These are phyloP conservation scores for Criorhina ranunculi DNA, from an alignment of 2,888 invertebrate species.

Conservation along the genomic window DNA sequence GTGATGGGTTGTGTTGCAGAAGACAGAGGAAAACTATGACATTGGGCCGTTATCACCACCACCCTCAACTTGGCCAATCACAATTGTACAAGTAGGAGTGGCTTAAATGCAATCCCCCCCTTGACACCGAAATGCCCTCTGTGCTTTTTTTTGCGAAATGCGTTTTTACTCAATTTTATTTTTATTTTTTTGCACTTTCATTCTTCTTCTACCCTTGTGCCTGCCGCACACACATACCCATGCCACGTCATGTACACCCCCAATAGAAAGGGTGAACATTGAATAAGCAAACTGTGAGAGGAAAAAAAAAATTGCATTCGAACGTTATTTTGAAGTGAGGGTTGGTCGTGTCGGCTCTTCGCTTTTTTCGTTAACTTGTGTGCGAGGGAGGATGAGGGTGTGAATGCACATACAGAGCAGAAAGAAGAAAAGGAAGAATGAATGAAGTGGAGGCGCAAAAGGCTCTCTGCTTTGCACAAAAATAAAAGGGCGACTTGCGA, in stretches of 20 bases:
- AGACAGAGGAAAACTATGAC: slow-evolving; percentile 71
- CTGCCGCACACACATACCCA: slow-evolving; percentile 41
- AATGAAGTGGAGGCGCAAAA: slow-evolving; percentile 53
- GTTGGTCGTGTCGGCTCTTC: slow-evolving; percentile 41
- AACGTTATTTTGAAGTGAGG: slow-evolving; percentile 40
- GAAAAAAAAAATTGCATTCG: slow-evolving; percentile 70
- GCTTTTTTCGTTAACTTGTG: neutral
- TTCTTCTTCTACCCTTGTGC: slow-evolving; percentile 42
- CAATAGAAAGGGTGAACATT: slow-evolving; percentile 63
- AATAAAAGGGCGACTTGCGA: slow-evolving; percentile 41
- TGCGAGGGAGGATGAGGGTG: slow-evolving; percentile 43
- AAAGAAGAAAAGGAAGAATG: slow-evolving; percentile 16
- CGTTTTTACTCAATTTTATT: slow-evolving; percentile 71
- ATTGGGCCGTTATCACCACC: slow-evolving; percentile 62
- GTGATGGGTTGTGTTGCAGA: slow-evolving; percentile 53
- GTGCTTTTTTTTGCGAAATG: slow-evolving; percentile 54
- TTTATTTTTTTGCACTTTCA: slow-evolving; percentile 66
- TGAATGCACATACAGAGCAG: slow-evolving; percentile 51
- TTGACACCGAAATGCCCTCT: neutral
- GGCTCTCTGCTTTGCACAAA: slow-evolving; percentile 59
- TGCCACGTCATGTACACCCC: slow-evolving; percentile 41
- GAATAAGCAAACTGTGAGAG: slow-evolving; percentile 12
- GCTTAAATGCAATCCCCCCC: slow-evolving; percentile 70
- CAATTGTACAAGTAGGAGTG: slow-evolving; percentile 73
- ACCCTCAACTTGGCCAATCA: slow-evolving; percentile 74